Conservation (phyloP, 2,113 vertebrate species). For the Ailuropoda melanoleuca region DNA sequence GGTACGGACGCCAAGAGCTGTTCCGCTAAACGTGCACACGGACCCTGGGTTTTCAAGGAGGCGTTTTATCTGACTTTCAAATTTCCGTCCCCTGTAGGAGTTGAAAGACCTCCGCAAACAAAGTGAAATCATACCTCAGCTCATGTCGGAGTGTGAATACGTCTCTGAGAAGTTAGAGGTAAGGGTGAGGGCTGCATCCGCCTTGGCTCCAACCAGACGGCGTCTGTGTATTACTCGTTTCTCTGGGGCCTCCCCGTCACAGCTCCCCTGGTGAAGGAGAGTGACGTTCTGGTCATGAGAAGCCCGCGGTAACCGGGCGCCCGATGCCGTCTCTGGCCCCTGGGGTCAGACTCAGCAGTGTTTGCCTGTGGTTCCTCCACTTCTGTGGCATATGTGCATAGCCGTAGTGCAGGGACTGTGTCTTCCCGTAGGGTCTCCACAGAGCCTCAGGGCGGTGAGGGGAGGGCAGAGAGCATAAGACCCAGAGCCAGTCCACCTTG, state of each 20-base stretch:
- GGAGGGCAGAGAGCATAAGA: background rate
- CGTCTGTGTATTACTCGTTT: accelerated
- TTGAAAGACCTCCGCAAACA: constrained; percentile 96
- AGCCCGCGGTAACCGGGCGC: background rate
- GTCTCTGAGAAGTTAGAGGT: constrained; percentile 95
- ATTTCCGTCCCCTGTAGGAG: constrained; percentile 84
- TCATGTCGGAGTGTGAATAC: constrained; percentile 95
- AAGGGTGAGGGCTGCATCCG: background rate
- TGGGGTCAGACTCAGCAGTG: background rate
- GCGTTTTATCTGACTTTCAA: background rate
- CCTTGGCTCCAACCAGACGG: background rate
- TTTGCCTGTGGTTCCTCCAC: background rate
- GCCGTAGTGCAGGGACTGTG: background rate
- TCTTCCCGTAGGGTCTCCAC: background rate
- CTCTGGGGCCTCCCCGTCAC: background rate
- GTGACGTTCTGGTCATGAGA: background rate
- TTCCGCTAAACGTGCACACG: accelerated
- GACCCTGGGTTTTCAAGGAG: background rate
- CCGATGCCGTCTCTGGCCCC: background rate
- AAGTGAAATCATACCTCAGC: constrained; percentile 95
- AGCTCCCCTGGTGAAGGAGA: background rate
- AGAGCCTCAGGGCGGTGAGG: background rate
- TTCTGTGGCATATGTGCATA: background rate
- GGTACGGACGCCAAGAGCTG: background rate
- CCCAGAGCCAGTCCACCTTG: too few relatives aligned